Base-by-base conservation (phyloP, 2,888 invertebrate genomes). In the Tetragnatha montana region DNA sequence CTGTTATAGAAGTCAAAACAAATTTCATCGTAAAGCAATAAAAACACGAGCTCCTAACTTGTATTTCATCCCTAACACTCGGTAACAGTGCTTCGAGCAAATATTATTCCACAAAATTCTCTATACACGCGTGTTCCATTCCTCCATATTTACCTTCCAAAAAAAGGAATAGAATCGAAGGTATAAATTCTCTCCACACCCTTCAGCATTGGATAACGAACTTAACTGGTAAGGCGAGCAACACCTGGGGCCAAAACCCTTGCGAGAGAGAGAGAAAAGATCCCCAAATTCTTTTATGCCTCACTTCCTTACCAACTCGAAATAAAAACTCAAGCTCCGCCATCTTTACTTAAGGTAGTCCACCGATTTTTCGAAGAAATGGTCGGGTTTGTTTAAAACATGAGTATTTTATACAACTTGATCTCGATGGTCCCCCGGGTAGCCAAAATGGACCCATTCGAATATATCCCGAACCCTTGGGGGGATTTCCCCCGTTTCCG, bases 301-400 rank as follows among this genome's bases (percentile, higher is more conserved):
- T 74, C 73, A 22, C n/a, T 73, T 35, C 10, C 82, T 35, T 8
- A 8, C 60, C n/a, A 60, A 6, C 60, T 17, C 60, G 35, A 35
- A 35, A 35, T 35, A 35, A 35, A 35, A 35, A 35, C 35, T 35
- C 1, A 35, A 22, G 73, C 21, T 82, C 73, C 74, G 35, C 82
- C 82, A 82, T 82, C 82, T 82, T 82, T 74, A 82, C 60, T 82
- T 82, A 49, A 73, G 82, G 73, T 74, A 73, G 82, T 82, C 73
- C 71, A 71, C 14, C 82, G 12, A 14, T 82, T 74, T 71, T 73
- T 51, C 19, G 19, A 47, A 80, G 49, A n/a, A 73, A 21, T 70
- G 70, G 69, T 12, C n/a, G 7, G 82, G 82, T 73, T 82, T 82
- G 82, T 82, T 82, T 82, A 82, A 82, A 82, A 82, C 82, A 82